Evolutionary conservation across 2,113 vertebrate genomes (phyloP).

Genomic region (Rhynchopsitta pachyrhyncha): DNA sequence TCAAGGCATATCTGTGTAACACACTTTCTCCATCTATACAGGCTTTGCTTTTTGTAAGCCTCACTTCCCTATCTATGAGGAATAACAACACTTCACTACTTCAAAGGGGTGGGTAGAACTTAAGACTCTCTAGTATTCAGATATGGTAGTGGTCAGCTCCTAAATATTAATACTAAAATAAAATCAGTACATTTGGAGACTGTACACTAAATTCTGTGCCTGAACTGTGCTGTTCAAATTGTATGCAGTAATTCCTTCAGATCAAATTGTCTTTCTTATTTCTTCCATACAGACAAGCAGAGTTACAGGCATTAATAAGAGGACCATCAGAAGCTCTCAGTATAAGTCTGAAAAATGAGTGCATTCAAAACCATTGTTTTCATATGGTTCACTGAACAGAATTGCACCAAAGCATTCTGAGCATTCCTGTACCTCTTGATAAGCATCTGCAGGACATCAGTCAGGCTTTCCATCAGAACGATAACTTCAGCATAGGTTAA

Average conservation of each 20-base stretch:
- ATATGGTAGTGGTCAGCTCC: neutral
- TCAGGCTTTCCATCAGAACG: slow-evolving; percentile 82
- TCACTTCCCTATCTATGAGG: slow-evolving; percentile 44
- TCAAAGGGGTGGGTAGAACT: slow-evolving; percentile 9
- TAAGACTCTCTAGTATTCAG: neutral
- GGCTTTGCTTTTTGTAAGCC: slow-evolving; percentile 39
- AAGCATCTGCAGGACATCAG: slow-evolving; percentile 86
- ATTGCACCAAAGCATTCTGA: neutral
- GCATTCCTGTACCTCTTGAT: slow-evolving; percentile 85
- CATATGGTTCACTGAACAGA: neutral
- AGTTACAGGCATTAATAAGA: neutral
- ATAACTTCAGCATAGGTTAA: slow-evolving; percentile 85
- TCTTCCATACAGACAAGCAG: neutral
- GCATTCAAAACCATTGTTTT: neutral
- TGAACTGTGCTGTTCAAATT: neutral
- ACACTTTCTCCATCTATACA: neutral
- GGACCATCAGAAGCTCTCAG: neutral
- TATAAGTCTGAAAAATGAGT: neutral
- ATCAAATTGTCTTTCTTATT: neutral
- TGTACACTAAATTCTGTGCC: neutral
- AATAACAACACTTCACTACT: slow-evolving; percentile 36
- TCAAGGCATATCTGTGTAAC: slow-evolving; percentile 3
- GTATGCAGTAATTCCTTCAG: neutral
- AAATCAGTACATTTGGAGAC: neutral
- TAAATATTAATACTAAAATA: neutral